These are phyloP conservation scores for Trichonephila inaurata DNA, from an alignment of 1,140 invertebrate species.

Conservation along the genomic window DNA sequence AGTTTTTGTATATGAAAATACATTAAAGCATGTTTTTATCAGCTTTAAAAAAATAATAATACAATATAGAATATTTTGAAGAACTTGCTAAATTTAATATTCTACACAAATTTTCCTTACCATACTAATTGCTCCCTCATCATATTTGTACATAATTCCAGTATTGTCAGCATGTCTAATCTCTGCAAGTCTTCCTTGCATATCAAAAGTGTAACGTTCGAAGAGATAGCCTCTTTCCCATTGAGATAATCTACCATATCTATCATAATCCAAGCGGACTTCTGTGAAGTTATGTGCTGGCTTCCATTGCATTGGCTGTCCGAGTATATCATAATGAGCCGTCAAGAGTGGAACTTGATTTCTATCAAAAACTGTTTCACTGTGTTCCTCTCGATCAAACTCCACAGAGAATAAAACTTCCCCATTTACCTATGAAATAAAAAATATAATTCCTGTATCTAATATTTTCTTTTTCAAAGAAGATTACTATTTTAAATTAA, in stretches of 20 bases:
- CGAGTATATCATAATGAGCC: constrained; percentile 92
- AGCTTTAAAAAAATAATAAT: no score
- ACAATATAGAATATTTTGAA: no score
- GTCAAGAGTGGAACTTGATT: constrained; percentile 90
- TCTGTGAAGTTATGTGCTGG: constrained; percentile 80
- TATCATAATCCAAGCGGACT: constrained; percentile 81
- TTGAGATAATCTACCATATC: constrained; percentile 92
- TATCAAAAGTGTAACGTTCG: constrained; percentile 92
- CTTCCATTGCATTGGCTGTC: constrained; percentile 86
- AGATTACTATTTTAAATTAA: no score
- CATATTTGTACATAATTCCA: constrained; percentile 88
- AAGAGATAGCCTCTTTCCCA: constrained; percentile 94
- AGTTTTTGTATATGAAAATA: no score
- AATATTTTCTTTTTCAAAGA: no score
- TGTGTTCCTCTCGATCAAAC: constrained; percentile 92
- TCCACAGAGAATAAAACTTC: constrained; percentile 89
- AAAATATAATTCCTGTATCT: neutral
- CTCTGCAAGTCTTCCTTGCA: constrained; percentile 90
- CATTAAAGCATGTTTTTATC: no score
- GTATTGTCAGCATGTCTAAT: constrained; percentile 89
- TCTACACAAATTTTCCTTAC: constrained; percentile 7
- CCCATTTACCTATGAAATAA: constrained; percentile 84
- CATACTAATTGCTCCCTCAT: constrained; percentile 86
- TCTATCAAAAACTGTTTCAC: constrained; percentile 93
- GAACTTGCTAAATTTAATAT: no score